phyloP scores from a whole-genome alignment of 2,113 vertebrate genomes.

The Hippolais icterina region DNA sequence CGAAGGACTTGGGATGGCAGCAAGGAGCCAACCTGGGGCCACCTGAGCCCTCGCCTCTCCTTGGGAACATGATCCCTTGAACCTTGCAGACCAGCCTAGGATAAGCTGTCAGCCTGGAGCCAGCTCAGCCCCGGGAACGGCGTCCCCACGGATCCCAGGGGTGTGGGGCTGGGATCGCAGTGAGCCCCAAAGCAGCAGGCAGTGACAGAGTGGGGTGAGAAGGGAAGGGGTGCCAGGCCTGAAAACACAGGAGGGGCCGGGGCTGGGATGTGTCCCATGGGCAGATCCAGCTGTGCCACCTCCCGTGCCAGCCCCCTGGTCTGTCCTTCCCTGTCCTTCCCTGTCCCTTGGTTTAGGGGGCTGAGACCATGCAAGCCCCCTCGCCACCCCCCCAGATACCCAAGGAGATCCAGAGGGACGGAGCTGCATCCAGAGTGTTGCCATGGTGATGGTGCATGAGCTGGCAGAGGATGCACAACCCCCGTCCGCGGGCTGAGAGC shows the following conservation, averaged over 20 bases:
- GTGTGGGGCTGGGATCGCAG: accelerated
- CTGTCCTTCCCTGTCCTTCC: neutral
- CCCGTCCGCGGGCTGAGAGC: neutral
- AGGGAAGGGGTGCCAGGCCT: neutral
- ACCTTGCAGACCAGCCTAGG: neutral
- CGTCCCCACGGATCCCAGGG: neutral
- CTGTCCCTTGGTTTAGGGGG: neutral
- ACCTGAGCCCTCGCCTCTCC: neutral
- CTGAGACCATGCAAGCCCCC: neutral
- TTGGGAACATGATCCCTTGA: neutral
- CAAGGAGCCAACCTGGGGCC: neutral
- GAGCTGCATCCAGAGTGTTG: neutral
- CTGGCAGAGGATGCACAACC: neutral
- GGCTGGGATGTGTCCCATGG: accelerated
- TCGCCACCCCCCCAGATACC: too few relatives aligned
- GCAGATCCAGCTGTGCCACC: neutral
- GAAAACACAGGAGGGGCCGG: neutral
- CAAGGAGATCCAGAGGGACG: neutral
- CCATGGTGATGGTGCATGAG: neutral
- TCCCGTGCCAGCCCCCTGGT: neutral
- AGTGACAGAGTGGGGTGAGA: accelerated
- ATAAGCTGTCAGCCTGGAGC: neutral
- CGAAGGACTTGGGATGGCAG: neutral
- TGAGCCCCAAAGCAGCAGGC: neutral
- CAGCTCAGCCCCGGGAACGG: accelerated